Base-by-base conservation (phyloP, 2,113 vertebrate species). In the Aythya baeri region DNA sequence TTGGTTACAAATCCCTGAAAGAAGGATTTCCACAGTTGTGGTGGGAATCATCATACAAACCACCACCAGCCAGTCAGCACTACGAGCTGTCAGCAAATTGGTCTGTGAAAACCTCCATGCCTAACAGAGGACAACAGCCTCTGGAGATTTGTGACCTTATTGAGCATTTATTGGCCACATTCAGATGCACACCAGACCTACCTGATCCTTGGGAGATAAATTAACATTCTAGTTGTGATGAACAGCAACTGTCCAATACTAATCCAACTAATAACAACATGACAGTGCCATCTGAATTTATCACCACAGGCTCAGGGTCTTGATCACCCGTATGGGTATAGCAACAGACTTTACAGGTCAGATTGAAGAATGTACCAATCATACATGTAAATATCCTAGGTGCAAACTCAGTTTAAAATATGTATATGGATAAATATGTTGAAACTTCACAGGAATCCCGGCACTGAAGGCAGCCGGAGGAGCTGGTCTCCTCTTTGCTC, bases 351-450 rank as follows among this genome's bases (percentile, higher is more conserved):
- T 62, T 68, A 52, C 49, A 9, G 14, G 10, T 89, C 7, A 82
- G 23, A 78, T 34, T 76, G 54, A 89, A 67, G 9, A 31, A 5
- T 2, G 2, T 5, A 34, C 4, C 7, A 46, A 9, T 50, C n/a
- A 62, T 15, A 41, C 38, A 41, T 41, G 38, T 41, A 10, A 32
- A 32, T 32, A 82, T 32, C 63, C 50, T 32, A 13, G 82, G 11
- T 44, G 7, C 1, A 79, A 52, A 26, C 44, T 41, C 23, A n/a
- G 73, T 63, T 13, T 57, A 36, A 82, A 70, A 73, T 10, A 52
- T 13, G 2, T 41, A n/a, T 27, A 5, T 46, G 5, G 1, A 38
- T 63, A 14, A 7, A 26, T 16, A 0, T 34, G 6, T 26, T 68
- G 41, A 76, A 20, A 34, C 38, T n/a, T 27, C 5, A 12, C 23